Conservation (phyloP, 2,113 vertebrate species). For the Acrocephalus kingi region DNA sequence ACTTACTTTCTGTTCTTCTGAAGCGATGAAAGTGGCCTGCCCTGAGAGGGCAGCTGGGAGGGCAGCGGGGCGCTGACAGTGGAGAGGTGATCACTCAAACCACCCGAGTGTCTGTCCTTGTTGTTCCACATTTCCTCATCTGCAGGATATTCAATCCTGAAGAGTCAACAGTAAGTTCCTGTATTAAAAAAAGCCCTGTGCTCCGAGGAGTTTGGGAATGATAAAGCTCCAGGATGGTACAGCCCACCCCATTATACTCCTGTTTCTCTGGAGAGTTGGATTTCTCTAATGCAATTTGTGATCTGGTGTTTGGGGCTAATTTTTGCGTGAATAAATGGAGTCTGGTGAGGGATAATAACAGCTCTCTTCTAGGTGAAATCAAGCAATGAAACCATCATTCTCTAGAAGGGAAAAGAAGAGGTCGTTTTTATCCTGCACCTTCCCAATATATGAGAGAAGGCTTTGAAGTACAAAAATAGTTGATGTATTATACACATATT, state of each 20-base stretch:
- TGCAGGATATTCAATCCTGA: conserved; percentile 22
- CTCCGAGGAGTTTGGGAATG: background rate
- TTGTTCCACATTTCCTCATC: conserved; percentile 5
- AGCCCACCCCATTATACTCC: background rate
- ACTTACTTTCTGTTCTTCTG: background rate
- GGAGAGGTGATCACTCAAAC: background rate
- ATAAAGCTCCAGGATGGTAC: background rate
- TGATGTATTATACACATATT: conserved; percentile 42
- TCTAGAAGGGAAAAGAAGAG: background rate
- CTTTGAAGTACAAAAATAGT: conserved; percentile 68
- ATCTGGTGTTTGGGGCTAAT: background rate
- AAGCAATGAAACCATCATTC: background rate
- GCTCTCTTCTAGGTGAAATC: background rate
- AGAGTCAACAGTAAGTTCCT: conserved; percentile 52
- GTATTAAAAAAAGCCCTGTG: background rate
- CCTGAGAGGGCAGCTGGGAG: background rate
- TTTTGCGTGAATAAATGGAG: rapidly evolving
- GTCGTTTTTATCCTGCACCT: conserved; percentile 42
- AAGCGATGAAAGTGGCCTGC: background rate
- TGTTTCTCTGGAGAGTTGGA: background rate
- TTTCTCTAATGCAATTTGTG: background rate
- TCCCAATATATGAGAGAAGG: conserved; percentile 2
- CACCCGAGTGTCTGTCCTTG: background rate
- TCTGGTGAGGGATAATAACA: background rate
- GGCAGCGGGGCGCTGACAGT: rapidly evolving